These are phyloP conservation scores for Pocillopora grandis DNA, from an alignment of 92 coral and sea anemone species.

Conservation along the genomic window DNA sequence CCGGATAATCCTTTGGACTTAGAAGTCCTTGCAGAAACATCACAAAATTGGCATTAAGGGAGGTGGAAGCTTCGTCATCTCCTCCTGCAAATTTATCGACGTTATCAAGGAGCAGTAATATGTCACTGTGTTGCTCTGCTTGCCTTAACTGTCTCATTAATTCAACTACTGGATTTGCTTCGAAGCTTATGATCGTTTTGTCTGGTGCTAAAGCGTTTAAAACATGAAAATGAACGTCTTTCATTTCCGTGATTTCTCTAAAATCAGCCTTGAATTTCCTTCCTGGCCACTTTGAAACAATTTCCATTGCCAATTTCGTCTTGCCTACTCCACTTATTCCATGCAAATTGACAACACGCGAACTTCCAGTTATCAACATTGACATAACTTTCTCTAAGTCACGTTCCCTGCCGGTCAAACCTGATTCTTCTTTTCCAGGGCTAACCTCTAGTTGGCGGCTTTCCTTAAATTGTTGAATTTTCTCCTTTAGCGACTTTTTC, in stretches of 20 bases:
- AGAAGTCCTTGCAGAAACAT: slow-evolving; percentile 17
- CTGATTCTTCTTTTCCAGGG: not conserved
- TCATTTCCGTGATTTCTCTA: slow-evolving; percentile 20
- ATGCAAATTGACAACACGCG: slow-evolving; percentile 42
- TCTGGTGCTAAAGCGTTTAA: slow-evolving; percentile 31
- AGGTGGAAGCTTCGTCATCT: not conserved
- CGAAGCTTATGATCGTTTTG: slow-evolving; percentile 1
- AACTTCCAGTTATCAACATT: not conserved
- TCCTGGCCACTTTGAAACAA: slow-evolving; percentile 2
- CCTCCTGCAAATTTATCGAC: slow-evolving; percentile 20
- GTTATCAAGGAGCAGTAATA: slow-evolving; percentile 29
- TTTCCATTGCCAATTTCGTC: slow-evolving; percentile 57
- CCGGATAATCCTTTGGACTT: slow-evolving; percentile 5
- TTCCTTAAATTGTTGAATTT: slow-evolving; percentile 12
- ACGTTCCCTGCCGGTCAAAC: slow-evolving; percentile 27
- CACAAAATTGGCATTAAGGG: not conserved
- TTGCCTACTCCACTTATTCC: slow-evolving; percentile 74
- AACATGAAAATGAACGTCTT: slow-evolving; percentile 32
- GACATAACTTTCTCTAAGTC: slow-evolving; percentile 31
- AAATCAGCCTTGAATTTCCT: slow-evolving; percentile 42
- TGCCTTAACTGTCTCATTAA: slow-evolving; percentile 14
- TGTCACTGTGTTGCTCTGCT: not conserved
- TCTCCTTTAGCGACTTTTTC: slow-evolving; percentile 4
- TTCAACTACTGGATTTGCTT: slow-evolving; percentile 29
- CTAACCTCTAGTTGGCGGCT: not conserved